Conservation (phyloP, 2,888 invertebrate species). For the Leucoptera coffeella region DNA sequence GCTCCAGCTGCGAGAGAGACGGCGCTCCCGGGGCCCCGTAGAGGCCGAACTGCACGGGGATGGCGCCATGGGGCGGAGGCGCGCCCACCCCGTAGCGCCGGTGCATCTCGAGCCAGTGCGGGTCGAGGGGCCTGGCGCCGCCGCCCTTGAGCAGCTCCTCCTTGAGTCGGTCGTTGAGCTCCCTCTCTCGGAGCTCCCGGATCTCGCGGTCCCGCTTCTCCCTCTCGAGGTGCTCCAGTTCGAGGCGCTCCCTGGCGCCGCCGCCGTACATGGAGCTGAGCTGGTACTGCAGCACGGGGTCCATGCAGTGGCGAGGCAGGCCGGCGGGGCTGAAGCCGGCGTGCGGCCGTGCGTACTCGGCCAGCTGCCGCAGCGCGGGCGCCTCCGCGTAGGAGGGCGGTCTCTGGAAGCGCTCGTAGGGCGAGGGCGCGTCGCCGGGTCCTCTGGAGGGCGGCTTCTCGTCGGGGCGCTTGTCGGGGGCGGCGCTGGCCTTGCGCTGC, state of each 20-base stretch:
- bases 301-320: slow-evolving; percentile 65
- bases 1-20: slow-evolving; percentile 74
- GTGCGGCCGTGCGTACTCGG: slow-evolving; percentile 91
- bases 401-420: slow-evolving; percentile 66
- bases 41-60: slow-evolving; percentile 66
- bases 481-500: slow-evolving; percentile 58
- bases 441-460: slow-evolving; percentile 74
- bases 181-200: slow-evolving; percentile 70
- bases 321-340: slow-evolving; percentile 71
- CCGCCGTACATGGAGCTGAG: slow-evolving; percentile 72
- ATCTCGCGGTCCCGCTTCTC: slow-evolving; percentile 72
- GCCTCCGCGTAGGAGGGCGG: slow-evolving; percentile 77
- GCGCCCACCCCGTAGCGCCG: slow-evolving; percentile 65
- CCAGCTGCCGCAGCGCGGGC: slow-evolving; percentile 84
- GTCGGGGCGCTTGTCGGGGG: slow-evolving; percentile 78
- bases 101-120: slow-evolving; percentile 87
- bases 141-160: slow-evolving; percentile 74
- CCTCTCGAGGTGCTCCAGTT: slow-evolving; percentile 61
- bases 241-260: slow-evolving; percentile 52
- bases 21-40: slow-evolving; percentile 63
- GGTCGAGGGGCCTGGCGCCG: slow-evolving; percentile 63
- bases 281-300: slow-evolving; percentile 80
- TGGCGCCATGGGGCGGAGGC: slow-evolving; percentile 57
- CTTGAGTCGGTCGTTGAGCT: slow-evolving; percentile 78
- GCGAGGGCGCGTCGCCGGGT: slow-evolving; percentile 66